Conservation (phyloP, 1,140 invertebrate genomes). For the Aphaenogaster ashmeadi region DNA sequence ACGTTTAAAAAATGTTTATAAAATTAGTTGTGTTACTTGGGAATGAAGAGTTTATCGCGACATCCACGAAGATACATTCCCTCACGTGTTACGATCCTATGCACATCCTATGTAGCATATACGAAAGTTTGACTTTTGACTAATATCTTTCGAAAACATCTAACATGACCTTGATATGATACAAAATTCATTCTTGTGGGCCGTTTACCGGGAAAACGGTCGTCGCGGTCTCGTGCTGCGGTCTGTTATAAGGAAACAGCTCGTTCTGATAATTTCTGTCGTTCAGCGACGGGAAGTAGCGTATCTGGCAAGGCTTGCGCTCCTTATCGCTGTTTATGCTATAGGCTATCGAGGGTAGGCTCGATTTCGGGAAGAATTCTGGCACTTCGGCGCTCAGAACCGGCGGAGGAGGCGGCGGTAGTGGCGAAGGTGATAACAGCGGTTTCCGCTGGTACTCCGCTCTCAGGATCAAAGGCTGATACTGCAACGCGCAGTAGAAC, state of each 20-base stretch:
- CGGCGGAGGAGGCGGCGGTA: constrained; percentile 54
- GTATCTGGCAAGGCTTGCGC: constrained; percentile 67
- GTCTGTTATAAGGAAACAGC: constrained; percentile 73
- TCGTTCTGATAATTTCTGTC: constrained; percentile 76
- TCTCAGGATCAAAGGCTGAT: constrained; percentile 66
- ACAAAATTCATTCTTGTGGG: background rate
- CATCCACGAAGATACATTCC: background rate
- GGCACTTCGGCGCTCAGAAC: constrained; percentile 82
- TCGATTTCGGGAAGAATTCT: constrained; percentile 84
- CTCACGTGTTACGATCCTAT: background rate
- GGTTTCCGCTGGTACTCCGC: constrained; percentile 65
- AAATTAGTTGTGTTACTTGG: too few species aligned
- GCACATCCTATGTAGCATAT: background rate
- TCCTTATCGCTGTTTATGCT: constrained; percentile 54
- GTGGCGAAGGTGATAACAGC: background rate
- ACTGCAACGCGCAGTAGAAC: constrained; percentile 68
- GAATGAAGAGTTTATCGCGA: background rate
- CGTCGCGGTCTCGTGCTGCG: constrained; percentile 55
- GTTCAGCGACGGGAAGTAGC: constrained; percentile 74
- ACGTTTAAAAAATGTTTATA: too few species aligned
- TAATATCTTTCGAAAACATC: background rate
- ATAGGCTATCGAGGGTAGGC: constrained; percentile 25
- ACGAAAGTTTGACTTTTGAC: background rate
- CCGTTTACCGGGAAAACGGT: constrained; percentile 32
- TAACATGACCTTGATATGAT: background rate